These are phyloP conservation scores for Pelecanus crispus DNA, from an alignment of 2,113 vertebrate genomes.

Conservation along the genomic window DNA sequence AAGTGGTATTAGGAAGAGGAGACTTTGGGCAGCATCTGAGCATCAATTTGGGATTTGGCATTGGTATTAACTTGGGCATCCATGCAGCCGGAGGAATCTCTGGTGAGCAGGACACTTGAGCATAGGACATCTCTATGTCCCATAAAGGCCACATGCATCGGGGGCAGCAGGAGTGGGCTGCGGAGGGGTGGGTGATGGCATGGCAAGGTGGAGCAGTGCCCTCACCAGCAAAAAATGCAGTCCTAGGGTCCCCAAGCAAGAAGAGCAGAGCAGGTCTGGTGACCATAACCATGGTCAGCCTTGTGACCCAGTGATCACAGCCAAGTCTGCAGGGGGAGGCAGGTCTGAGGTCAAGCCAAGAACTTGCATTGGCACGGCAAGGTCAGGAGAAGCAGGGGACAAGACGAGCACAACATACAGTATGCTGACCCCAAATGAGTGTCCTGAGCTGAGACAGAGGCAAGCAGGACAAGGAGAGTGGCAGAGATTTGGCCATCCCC, in stretches of 20 bases:
- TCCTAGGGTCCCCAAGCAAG: neutral
- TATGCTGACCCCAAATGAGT: neutral
- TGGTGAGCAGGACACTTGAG: conserved; percentile 67
- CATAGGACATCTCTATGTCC: neutral
- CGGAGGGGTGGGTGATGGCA: fast-evolving
- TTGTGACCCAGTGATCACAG: neutral
- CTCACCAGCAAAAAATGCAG: neutral
- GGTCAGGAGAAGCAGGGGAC: neutral
- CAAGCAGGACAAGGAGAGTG: fast-evolving
- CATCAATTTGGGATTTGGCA: conserved; percentile 87
- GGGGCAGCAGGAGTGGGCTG: neutral
- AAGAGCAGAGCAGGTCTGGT: neutral
- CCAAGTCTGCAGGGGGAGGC: neutral
- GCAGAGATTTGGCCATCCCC: neutral
- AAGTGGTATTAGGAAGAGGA: conserved; percentile 79
- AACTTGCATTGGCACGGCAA: fast-evolving
- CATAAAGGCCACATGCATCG: fast-evolving
- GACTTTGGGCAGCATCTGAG: conserved; percentile 75
- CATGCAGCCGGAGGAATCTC: conserved; percentile 81
- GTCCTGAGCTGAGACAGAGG: neutral
- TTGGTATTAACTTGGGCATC: conserved; percentile 83
- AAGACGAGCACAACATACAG: neutral
- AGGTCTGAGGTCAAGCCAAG: neutral
- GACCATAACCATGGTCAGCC: neutral
- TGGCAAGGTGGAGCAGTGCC: neutral